Evolutionary conservation across 2,113 vertebrate species (phyloP).

Genomic region (Eolophus roseicapilla): DNA sequence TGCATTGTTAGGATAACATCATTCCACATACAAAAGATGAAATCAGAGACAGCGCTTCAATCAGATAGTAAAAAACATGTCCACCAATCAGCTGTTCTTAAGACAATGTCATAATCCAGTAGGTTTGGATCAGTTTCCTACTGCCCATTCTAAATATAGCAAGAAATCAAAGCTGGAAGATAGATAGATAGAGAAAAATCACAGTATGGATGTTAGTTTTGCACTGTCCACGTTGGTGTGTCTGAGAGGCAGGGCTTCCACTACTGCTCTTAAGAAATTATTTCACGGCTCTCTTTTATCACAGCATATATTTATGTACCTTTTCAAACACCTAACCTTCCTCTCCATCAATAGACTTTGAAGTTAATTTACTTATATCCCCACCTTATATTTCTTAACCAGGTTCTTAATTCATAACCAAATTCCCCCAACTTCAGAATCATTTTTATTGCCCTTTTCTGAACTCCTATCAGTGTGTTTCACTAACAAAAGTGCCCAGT

Average conservation of each 20-base stretch:
- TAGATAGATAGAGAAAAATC: not conserved
- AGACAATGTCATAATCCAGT: not conserved
- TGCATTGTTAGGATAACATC: not conserved
- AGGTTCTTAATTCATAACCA: not conserved
- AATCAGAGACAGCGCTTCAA: not conserved
- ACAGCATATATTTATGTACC: rapidly evolving
- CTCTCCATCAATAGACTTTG: not conserved
- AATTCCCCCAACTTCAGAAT: not conserved
- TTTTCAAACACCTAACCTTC: not conserved
- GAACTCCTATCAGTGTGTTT: not conserved
- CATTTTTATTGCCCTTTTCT: not conserved
- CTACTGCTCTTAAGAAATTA: not conserved
- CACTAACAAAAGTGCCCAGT: not conserved
- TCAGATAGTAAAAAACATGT: rapidly evolving
- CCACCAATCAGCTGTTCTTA: not conserved
- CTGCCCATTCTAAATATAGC: not conserved
- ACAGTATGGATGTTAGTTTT: not conserved
- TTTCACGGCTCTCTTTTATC: not conserved
- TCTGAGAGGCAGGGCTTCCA: not conserved
- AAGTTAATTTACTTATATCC: not conserved
- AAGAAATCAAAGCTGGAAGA: not conserved
- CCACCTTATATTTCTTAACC: not conserved
- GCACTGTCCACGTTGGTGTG: not conserved
- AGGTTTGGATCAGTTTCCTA: not conserved
- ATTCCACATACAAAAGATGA: rapidly evolving